Conservation (phyloP, 2,797 vertebrate species). For the Octomys mimax region DNA sequence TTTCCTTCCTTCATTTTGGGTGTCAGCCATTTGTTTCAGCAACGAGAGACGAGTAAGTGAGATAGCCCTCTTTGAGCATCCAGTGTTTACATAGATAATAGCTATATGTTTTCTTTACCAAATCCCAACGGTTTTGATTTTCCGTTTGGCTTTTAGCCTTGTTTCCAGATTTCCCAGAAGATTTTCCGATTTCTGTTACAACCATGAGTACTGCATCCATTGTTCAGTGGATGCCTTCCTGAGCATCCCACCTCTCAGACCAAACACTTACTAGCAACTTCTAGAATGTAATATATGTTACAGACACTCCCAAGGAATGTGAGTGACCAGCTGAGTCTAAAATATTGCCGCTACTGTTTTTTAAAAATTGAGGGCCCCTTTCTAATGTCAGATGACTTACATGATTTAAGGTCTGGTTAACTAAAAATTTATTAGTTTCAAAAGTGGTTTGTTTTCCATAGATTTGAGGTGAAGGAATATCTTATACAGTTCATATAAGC, state of each 20-base stretch:
- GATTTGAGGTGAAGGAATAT: not conserved
- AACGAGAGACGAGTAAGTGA: no score
- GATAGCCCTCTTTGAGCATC: not conserved
- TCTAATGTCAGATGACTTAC: not conserved
- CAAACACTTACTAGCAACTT: not conserved
- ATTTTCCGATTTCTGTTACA: not conserved
- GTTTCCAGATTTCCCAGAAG: not conserved
- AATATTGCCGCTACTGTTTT: not conserved
- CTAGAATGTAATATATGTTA: not conserved
- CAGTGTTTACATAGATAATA: not conserved
- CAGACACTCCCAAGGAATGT: not conserved
- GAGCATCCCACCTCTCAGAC: not conserved
- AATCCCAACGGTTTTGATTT: not conserved
- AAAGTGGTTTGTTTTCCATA: not conserved
- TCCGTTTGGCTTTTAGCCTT: not conserved
- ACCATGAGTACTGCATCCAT: not conserved
- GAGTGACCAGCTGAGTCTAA: not conserved
- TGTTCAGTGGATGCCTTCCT: not conserved
- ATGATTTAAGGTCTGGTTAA: not conserved
- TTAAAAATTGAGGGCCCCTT: not conserved
- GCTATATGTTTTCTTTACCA: not conserved
- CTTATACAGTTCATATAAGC: not conserved
- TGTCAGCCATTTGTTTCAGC: no score
- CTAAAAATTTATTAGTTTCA: not conserved
- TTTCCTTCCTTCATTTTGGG: no score